phyloP scores from a whole-genome alignment of 1,140 invertebrate genomes.

The Bombus waltoni region DNA sequence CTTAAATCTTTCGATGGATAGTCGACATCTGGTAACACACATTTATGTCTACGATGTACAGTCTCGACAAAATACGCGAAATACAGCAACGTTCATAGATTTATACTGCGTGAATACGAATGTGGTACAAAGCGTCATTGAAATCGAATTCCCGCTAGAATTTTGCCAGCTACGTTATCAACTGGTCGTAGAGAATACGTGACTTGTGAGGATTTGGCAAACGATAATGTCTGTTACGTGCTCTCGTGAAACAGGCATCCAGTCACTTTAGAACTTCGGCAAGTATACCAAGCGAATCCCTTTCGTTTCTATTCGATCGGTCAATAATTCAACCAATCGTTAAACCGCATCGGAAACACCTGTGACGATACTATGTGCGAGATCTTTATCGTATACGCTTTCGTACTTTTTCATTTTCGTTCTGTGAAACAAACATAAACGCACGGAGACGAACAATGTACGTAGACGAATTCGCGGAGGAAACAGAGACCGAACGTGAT shows the following conservation, averaged over 20 bases:
- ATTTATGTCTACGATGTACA: neutral
- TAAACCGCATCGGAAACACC: neutral
- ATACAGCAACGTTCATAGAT: neutral
- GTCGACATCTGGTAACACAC: neutral
- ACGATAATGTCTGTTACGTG: conserved; percentile 41
- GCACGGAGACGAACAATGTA: neutral
- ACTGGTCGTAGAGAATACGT: conserved; percentile 25
- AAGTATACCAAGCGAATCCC: neutral
- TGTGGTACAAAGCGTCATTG: neutral
- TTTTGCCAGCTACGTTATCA: conserved; percentile 25
- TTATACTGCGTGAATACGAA: neutral
- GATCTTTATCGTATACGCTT: neutral
- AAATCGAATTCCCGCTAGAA: conserved; percentile 8
- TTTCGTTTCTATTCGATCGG: neutral
- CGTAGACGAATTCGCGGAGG: too few relatives aligned
- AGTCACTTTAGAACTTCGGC: conserved; percentile 4
- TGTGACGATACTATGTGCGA: neutral
- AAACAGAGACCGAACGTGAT: neutral
- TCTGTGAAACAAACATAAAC: neutral
- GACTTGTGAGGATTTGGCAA: conserved; percentile 35
- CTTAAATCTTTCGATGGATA: neutral
- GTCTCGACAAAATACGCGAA: neutral
- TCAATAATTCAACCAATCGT: too few relatives aligned
- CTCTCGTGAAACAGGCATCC: neutral
- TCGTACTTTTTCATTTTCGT: neutral